phyloP scores from a whole-genome alignment of 1,140 invertebrate species.

The Radopholus similis region DNA sequence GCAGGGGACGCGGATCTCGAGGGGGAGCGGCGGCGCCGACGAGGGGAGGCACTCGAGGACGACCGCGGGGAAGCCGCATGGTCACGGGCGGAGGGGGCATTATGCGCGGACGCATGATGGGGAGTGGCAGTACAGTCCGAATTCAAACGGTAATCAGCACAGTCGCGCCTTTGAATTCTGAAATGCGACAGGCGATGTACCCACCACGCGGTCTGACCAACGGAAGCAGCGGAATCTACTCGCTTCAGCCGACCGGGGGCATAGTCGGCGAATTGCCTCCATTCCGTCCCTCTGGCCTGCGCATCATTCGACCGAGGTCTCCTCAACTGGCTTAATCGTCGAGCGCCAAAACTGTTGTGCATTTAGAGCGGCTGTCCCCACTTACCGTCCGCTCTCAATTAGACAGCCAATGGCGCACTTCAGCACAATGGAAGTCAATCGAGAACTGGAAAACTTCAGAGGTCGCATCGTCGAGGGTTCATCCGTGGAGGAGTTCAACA shows the following conservation, averaged over 20 bases:
- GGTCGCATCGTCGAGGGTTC: slow-evolving; percentile 30
- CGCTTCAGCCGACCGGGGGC: background rate
- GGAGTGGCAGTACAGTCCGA: background rate
- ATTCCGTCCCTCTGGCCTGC: background rate
- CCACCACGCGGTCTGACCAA: background rate
- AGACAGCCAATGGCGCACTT: background rate
- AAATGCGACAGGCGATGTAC: too few relatives aligned
- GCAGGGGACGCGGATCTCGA: slow-evolving; percentile 5
- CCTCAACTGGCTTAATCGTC: background rate
- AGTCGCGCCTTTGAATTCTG: background rate
- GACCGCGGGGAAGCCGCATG: slow-evolving; percentile 14
- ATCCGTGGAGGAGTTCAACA: slow-evolving; percentile 36
- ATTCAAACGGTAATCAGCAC: background rate
- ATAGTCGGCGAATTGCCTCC: background rate
- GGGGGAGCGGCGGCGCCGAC: background rate
- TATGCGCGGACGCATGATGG: slow-evolving; percentile 13
- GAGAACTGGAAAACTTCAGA: slow-evolving; percentile 22
- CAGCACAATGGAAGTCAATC: slow-evolving; percentile 5
- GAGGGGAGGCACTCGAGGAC: background rate
- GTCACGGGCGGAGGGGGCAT: background rate
- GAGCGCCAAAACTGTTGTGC: background rate
- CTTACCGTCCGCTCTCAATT: slow-evolving; percentile 2
- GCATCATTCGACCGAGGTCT: background rate
- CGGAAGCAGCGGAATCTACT: background rate
- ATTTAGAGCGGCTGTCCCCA: background rate